These are phyloP conservation scores for Petrolisthes cinctipes DNA, from an alignment of 2,888 invertebrate species.

Conservation along the genomic window DNA sequence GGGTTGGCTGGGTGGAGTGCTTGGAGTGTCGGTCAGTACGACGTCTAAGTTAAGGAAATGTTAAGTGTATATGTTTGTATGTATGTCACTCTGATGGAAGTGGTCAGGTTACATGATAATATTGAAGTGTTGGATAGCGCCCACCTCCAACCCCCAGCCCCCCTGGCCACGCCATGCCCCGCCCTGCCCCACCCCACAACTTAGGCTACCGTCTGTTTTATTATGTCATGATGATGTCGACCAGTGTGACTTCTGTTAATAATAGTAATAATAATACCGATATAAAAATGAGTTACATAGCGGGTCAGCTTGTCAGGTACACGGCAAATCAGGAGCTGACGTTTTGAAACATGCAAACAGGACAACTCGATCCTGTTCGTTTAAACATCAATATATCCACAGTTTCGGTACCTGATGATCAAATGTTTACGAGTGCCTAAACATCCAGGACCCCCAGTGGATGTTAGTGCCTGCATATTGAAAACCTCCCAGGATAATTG, in stretches of 20 bases:
- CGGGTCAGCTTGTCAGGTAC: neutral
- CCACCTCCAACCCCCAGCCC: neutral
- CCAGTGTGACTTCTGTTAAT: conserved; percentile 15
- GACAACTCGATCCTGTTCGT: conserved; percentile 17
- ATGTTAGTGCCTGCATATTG: conserved; percentile 35
- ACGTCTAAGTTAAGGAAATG: neutral
- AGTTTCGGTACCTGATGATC: conserved; percentile 40
- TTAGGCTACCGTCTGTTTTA: neutral
- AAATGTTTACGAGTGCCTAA: conserved; percentile 37
- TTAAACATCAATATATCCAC: conserved; percentile 37
- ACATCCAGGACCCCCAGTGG: conserved; percentile 32
- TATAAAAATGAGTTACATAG: neutral
- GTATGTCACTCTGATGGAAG: conserved; percentile 1
- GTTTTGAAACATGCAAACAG: conserved; percentile 24
- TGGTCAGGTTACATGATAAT: neutral
- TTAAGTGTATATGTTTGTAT: neutral
- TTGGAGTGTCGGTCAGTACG: neutral
- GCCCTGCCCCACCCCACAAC: neutral
- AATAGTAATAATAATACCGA: neutral
- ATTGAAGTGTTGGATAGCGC: too few relatives aligned
- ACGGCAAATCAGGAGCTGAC: neutral
- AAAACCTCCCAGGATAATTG: conserved; percentile 23
- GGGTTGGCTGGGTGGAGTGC: neutral
- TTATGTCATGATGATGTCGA: conserved; percentile 10
- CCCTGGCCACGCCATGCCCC: neutral